Evolutionary conservation across 1,140 invertebrate species (phyloP), one percentile per base, ranked within the genome.

Genomic region (Anthonomus grandis): DNA sequence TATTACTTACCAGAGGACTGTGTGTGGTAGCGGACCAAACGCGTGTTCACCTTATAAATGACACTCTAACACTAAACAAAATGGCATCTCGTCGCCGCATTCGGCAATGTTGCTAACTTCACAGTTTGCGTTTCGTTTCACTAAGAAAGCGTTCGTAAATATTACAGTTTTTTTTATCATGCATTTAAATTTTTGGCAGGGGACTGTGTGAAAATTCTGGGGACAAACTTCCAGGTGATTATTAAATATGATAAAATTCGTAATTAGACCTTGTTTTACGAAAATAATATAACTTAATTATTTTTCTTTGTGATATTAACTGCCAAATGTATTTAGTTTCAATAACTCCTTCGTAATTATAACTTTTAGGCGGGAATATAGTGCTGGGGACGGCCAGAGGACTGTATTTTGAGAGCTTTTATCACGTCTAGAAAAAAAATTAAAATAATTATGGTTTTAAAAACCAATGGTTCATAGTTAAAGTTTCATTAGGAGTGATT

Each of bases 1-100:
- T 8, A 39, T 39, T 12, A 39, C 38, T 39, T 39, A 39, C 17
- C 2, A 39, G 12, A 39, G 12, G 12, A 2, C 8, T 2, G 9
- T 3, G 17, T n/a, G n/a, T n/a, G n/a, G n/a, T n/a, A n/a, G n/a
- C 38, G 38, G 38, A 13, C 38, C 38, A 39, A 39, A 39, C 38
- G 12, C 38, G 38, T 39, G 38, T 39, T 39, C 2, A 12, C 12
- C 38, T 39, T 18, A 39, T 18, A 39, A 39, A 39, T 39, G 1
- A n/a, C 12, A 17, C 12, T 39, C 38, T 39, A 17, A 39, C 38
- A 39, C 2, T 39, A 39, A 39, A 13, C 38, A 13, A 39, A 39
- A 39, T 39, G 9, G 2, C 1, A 18, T 3, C 38, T 2, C 17
- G 17, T 1, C 12, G 12, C 38, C 38, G 38, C 38, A 39, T 39